Conservation (phyloP, 2,113 vertebrate genomes). For the Morphnarchus princeps region DNA sequence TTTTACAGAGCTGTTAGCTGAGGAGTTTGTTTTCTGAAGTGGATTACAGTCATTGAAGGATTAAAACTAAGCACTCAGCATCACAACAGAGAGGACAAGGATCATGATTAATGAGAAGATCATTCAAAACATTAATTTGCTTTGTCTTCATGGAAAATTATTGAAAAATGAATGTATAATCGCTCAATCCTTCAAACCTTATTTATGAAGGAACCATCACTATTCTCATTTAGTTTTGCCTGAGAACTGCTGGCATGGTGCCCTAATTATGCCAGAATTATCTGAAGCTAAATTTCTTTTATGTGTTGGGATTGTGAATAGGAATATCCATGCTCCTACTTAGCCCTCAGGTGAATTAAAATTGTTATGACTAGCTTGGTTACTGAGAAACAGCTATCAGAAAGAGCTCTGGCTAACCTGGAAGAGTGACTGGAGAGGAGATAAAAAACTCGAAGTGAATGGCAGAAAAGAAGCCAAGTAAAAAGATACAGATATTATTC, state of each 20-base stretch:
- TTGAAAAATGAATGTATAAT: neutral
- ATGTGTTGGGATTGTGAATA: neutral
- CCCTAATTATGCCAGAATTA: neutral
- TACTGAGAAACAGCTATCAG: neutral
- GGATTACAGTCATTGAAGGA: neutral
- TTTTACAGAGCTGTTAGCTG: neutral
- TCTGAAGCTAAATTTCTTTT: neutral
- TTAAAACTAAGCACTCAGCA: neutral
- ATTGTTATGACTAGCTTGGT: neutral
- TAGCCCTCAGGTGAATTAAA: neutral
- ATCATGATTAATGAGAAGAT: neutral
- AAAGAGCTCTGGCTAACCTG: neutral
- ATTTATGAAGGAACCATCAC: neutral
- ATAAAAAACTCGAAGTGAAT: neutral
- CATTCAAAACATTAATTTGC: neutral
- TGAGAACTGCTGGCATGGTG: neutral
- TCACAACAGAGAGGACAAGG: neutral
- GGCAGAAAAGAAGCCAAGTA: neutral
- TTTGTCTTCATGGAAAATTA: neutral
- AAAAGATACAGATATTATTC: neutral
- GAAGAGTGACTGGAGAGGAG: neutral
- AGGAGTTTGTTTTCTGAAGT: neutral
- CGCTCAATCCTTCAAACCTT: neutral
- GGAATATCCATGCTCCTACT: neutral
- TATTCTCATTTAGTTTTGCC: neutral